Evolutionary conservation across 2,888 invertebrate genomes (phyloP).

Genomic region (Eristalis tenax): DNA sequence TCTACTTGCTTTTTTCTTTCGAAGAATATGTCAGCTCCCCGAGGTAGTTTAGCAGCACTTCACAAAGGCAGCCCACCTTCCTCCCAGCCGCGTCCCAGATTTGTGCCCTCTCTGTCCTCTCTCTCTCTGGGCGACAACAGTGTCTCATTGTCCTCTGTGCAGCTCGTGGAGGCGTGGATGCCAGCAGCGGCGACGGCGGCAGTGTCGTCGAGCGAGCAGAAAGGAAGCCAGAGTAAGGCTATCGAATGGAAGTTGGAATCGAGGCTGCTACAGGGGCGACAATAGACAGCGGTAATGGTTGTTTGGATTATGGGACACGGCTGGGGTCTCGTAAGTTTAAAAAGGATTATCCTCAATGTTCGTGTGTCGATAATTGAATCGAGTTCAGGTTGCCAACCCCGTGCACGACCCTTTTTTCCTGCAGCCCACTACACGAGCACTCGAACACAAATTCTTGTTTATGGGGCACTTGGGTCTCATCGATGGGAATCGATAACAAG

Average conservation of each 20-base stretch:
- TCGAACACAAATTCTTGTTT: constrained; percentile 66
- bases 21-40: constrained; percentile 16
- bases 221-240: background rate
- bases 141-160: constrained; percentile 48
- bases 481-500: constrained; percentile 67
- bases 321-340: constrained; percentile 64
- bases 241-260: constrained; percentile 38
- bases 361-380: constrained; percentile 68
- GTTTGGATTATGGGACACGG: constrained; percentile 60
- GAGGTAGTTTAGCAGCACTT: constrained; percentile 28
- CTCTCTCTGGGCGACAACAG: constrained; percentile 28
- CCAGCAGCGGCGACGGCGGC: too few relatives aligned
- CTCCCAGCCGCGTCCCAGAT: constrained; percentile 7
- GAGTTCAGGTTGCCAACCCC: constrained; percentile 58
- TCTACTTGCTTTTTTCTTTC: background rate
- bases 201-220: background rate
- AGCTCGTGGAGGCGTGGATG: constrained; percentile 25
- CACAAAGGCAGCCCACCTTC: constrained; percentile 28
- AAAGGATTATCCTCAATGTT: constrained; percentile 66
- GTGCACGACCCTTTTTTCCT: constrained; percentile 8
- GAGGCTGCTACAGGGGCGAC: constrained; percentile 55
- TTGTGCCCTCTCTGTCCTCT: constrained; percentile 3
- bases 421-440: background rate
- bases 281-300: constrained; percentile 47
- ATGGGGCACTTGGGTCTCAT: constrained; percentile 66